phyloP scores from a whole-genome alignment of 2,113 vertebrate species.

The Campylorhamphus procurvoides region DNA sequence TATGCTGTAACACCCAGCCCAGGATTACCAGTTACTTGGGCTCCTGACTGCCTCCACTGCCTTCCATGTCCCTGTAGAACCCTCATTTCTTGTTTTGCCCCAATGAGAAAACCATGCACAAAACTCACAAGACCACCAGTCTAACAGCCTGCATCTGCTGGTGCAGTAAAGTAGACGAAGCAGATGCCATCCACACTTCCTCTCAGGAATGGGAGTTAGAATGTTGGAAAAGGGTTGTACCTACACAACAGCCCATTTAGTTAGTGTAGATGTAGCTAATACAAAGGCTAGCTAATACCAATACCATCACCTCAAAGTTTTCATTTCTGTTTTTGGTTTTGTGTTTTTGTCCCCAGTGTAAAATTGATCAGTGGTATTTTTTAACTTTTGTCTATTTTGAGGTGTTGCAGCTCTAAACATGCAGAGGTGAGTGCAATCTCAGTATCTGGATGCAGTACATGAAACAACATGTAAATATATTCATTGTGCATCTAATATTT shows the following conservation, averaged over 20 bases:
- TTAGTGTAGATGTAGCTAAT: background rate
- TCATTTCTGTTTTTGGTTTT: background rate
- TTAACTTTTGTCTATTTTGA: background rate
- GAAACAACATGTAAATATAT: background rate
- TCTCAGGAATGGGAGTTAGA: background rate
- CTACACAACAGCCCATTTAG: background rate
- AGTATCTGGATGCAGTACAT: background rate
- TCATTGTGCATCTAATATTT: background rate
- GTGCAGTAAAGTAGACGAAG: background rate
- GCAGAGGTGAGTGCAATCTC: background rate
- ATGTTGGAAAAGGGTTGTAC: background rate
- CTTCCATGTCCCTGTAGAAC: background rate
- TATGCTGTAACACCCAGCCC: background rate
- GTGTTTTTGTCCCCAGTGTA: too few relatives aligned
- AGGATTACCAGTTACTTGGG: rapidly evolving
- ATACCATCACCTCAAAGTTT: background rate
- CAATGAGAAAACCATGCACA: background rate
- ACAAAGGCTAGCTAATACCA: background rate
- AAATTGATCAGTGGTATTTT: background rate
- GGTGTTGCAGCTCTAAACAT: background rate
- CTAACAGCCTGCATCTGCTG: background rate
- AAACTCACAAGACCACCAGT: background rate
- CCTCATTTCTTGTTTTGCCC: background rate
- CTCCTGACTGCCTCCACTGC: background rate
- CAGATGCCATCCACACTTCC: background rate